phyloP scores from a whole-genome alignment of 2,888 invertebrate species.

The Iselma pallidipennis region DNA sequence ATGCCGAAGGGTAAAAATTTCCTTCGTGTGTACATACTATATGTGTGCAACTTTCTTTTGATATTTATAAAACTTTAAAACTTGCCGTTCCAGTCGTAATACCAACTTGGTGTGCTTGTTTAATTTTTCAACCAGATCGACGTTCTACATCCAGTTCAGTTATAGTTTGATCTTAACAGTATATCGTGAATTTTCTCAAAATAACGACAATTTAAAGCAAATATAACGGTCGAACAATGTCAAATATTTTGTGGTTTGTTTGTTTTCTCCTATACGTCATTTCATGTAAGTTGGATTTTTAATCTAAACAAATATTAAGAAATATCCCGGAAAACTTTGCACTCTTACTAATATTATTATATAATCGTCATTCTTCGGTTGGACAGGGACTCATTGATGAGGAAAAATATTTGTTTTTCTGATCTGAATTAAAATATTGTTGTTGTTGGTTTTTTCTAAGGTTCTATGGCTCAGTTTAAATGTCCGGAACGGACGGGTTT shows the following conservation, averaged over 20 bases:
- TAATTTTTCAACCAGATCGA: not conserved
- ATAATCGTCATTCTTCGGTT: too few relatives aligned
- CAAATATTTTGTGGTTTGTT: not conserved
- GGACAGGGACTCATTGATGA: too few relatives aligned
- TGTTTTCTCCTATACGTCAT: not conserved
- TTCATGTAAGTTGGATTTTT: not conserved
- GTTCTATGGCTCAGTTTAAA: constrained; percentile 58
- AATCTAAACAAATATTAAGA: not conserved
- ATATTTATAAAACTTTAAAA: not conserved
- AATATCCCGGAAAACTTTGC: not conserved
- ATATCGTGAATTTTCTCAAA: too few relatives aligned
- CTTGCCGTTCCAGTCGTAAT: not conserved
- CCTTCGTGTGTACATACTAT: too few relatives aligned
- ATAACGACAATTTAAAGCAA: too few relatives aligned
- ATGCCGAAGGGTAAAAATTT: constrained; percentile 4
- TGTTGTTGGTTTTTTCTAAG: constrained; percentile 2
- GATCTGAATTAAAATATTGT: too few relatives aligned
- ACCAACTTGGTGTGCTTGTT: not conserved
- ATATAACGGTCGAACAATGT: too few relatives aligned
- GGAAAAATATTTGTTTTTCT: not conserved
- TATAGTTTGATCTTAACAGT: too few relatives aligned
- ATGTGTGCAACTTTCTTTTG: constrained; percentile 5
- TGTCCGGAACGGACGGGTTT: constrained; percentile 76
- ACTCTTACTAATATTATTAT: too few relatives aligned
- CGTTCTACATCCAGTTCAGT: not conserved